Conservation (phyloP, 1,140 invertebrate genomes). For the Acromyrmex heyeri region DNA sequence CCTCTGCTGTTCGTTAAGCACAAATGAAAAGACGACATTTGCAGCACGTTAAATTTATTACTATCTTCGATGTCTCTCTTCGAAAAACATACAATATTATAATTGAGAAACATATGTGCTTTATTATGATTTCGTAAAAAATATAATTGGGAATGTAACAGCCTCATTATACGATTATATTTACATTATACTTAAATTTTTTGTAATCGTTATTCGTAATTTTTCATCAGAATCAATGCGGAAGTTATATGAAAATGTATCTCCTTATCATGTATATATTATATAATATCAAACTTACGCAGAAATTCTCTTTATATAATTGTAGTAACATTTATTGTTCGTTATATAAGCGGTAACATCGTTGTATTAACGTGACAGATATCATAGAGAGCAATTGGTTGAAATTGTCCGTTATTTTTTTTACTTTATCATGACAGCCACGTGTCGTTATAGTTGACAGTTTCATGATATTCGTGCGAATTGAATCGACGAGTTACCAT, state of each 20-base stretch:
- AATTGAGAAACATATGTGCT: constrained; percentile 1
- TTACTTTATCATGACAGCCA: background rate
- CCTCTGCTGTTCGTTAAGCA: constrained; percentile 11
- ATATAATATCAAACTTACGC: background rate
- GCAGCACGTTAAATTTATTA: constrained; percentile 37
- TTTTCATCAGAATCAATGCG: background rate
- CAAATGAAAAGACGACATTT: constrained; percentile 10
- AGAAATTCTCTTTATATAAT: background rate
- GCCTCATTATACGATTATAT: background rate
- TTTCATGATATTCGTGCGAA: constrained; percentile 47
- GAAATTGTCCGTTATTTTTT: constrained; percentile 37
- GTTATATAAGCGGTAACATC: background rate
- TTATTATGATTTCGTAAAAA: constrained; percentile 4
- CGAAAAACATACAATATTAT: too few species aligned
- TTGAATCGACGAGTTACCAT: constrained; percentile 60
- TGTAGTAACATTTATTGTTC: background rate
- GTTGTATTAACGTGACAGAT: constrained; percentile 3
- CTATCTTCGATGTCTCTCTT: constrained; percentile 6
- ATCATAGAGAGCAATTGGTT: background rate
- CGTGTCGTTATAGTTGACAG: constrained; percentile 29
- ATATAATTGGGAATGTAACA: background rate
- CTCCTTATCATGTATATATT: background rate
- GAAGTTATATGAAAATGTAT: background rate
- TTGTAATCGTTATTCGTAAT: background rate
- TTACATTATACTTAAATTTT: background rate